Conservation (phyloP, 2,797 vertebrate genomes). For the Melanotaenia pygmaea region DNA sequence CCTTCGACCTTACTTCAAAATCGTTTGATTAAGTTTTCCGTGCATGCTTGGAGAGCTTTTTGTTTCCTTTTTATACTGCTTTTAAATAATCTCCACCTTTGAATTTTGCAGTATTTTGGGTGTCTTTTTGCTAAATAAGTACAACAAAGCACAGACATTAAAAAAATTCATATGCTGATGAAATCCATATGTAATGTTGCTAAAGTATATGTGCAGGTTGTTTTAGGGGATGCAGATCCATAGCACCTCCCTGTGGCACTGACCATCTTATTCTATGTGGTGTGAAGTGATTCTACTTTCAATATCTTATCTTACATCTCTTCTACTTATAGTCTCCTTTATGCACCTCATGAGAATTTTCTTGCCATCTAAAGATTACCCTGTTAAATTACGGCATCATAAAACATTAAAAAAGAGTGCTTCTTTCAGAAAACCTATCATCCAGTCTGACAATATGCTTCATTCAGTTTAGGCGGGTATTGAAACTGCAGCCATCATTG, state of each 20-base stretch:
- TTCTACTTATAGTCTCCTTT: slow-evolving; percentile 67
- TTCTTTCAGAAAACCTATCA: slow-evolving; percentile 74
- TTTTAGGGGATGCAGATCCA: slow-evolving; percentile 76
- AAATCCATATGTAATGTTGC: slow-evolving; percentile 30
- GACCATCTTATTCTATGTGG: slow-evolving; percentile 71
- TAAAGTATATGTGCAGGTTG: slow-evolving; percentile 50
- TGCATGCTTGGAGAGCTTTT: not conserved
- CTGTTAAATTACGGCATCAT: slow-evolving; percentile 72
- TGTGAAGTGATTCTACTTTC: slow-evolving; percentile 67
- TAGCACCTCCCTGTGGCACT: slow-evolving; percentile 83
- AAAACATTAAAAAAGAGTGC: slow-evolving; percentile 72
- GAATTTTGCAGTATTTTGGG: not conserved
- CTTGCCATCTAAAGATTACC: slow-evolving; percentile 66
- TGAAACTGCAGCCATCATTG: slow-evolving; percentile 79
- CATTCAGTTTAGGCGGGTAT: slow-evolving; percentile 75
- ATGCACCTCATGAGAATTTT: slow-evolving; percentile 69
- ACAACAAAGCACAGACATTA: slow-evolving; percentile 2
- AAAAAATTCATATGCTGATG: slow-evolving; percentile 36
- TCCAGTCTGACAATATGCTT: slow-evolving; percentile 74
- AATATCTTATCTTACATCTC: slow-evolving; percentile 67
- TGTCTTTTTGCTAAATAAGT: slow-evolving; percentile 10
- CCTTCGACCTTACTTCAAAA: not conserved
- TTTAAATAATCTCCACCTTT: not conserved
- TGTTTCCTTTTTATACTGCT: not conserved
- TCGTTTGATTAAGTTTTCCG: not conserved